Conservation (phyloP, 2,113 vertebrate genomes). For the Otolemur garnettii region DNA sequence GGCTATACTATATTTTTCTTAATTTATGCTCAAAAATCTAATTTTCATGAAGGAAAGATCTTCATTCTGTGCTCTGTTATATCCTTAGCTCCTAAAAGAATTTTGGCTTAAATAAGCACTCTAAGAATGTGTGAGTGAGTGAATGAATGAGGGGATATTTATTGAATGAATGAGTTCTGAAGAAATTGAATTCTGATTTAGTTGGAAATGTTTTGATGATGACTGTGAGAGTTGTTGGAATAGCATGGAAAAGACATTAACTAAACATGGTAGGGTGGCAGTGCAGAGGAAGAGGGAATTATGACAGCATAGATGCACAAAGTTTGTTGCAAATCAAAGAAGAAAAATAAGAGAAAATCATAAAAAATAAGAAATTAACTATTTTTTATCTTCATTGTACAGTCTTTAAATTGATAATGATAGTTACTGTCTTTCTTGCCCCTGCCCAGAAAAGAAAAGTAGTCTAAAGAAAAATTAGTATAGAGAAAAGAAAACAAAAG, state of each 20-base stretch:
- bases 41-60: background rate
- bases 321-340: conserved; percentile 1
- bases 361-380: background rate
- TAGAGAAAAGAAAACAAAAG: conserved; percentile 31
- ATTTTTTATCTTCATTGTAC: background rate
- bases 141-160: background rate
- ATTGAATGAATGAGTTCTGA: background rate
- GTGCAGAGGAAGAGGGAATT: background rate
- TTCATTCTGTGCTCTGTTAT: background rate
- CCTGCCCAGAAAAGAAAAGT: conserved; percentile 49
- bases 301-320: background rate
- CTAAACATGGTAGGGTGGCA: background rate
- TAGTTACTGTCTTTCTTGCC: conserved; percentile 1
- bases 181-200: background rate
- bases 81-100: background rate
- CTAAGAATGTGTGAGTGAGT: background rate
- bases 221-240: background rate
- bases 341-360: background rate
- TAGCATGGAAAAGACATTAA: background rate
- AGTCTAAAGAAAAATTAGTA: conserved; percentile 36
- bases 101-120: background rate
- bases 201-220: conserved; percentile 27
- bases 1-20: background rate
- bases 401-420: conserved; percentile 23
- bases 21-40: background rate